phyloP scores from a whole-genome alignment of 2,113 vertebrate species.

The Argyrosomus japonicus region DNA sequence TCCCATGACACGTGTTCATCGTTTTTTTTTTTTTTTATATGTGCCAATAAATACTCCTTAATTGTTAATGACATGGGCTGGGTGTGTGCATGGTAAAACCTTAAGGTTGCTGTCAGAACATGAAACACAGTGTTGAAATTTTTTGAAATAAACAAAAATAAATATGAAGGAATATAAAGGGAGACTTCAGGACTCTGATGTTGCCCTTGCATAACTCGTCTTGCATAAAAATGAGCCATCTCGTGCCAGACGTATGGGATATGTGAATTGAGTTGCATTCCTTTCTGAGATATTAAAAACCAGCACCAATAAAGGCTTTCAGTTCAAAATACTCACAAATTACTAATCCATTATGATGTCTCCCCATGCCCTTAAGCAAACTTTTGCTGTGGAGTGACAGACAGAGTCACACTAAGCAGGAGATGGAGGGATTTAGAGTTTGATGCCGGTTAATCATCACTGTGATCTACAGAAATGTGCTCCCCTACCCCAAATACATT shows the following conservation, averaged over 20 bases:
- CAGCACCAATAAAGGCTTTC: slow-evolving; percentile 23
- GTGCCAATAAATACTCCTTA: slow-evolving; percentile 49
- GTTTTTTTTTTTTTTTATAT: slow-evolving; percentile 36
- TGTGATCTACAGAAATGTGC: slow-evolving; percentile 57
- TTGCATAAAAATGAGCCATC: slow-evolving; percentile 31
- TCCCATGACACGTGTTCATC: slow-evolving; percentile 25
- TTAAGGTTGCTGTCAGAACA: slow-evolving; percentile 13
- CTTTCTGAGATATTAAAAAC: slow-evolving; percentile 29
- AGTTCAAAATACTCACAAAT: slow-evolving; percentile 29
- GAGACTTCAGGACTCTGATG: slow-evolving; percentile 21
- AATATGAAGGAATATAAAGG: slow-evolving; percentile 18
- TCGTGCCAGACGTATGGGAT: slow-evolving; percentile 6
- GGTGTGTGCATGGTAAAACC: slow-evolving; percentile 11
- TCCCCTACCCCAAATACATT: slow-evolving; percentile 48
- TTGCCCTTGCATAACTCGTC: slow-evolving; percentile 25
- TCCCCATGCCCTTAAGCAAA: not conserved
- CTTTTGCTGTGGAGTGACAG: slow-evolving; percentile 33
- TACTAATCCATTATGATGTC: slow-evolving; percentile 33
- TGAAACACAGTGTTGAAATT: slow-evolving; percentile 12
- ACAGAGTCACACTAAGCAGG: slow-evolving; percentile 48
- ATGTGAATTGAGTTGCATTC: slow-evolving; percentile 9
- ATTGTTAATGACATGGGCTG: slow-evolving; percentile 49
- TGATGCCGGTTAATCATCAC: slow-evolving; percentile 73
- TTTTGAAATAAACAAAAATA: slow-evolving; percentile 41
- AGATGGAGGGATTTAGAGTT: slow-evolving; percentile 52